These are phyloP conservation scores for Laothoe populi DNA, from an alignment of 2,888 invertebrate genomes.

Conservation along the genomic window DNA sequence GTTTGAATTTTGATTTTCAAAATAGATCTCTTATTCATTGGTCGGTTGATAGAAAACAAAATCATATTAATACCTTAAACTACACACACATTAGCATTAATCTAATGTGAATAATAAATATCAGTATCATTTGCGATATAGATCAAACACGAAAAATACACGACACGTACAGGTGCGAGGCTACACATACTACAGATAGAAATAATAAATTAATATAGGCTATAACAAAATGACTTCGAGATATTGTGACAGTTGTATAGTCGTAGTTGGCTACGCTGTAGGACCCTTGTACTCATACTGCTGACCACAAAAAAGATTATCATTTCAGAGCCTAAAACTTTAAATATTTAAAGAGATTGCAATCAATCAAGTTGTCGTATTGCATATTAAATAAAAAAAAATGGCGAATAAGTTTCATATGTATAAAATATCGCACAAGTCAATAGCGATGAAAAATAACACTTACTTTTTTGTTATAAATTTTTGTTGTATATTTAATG, in stretches of 20 bases:
- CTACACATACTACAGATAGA: not conserved
- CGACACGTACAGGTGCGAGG: not conserved
- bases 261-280: not conserved
- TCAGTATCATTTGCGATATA: not conserved
- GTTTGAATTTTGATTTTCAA: not conserved
- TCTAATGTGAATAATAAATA: not conserved
- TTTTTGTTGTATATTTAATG: no score
- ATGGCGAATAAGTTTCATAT: no score
- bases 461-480: no score
- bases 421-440: no score
- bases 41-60: not conserved
- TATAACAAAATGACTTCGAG: constrained; percentile 1
- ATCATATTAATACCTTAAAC: not conserved
- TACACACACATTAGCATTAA: not conserved
- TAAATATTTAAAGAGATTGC: no score
- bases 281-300: no score
- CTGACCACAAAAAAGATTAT: no score
- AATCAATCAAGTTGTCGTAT: no score
- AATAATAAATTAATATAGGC: not conserved
- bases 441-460: no score
- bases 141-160: not conserved
- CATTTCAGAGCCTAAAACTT: no score
- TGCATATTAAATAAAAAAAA: no score
- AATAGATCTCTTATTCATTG: constrained; percentile 1
- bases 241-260: not conserved